These are phyloP conservation scores for Ophion ventricosus DNA, from an alignment of 2,888 invertebrate species.

Conservation along the genomic window DNA sequence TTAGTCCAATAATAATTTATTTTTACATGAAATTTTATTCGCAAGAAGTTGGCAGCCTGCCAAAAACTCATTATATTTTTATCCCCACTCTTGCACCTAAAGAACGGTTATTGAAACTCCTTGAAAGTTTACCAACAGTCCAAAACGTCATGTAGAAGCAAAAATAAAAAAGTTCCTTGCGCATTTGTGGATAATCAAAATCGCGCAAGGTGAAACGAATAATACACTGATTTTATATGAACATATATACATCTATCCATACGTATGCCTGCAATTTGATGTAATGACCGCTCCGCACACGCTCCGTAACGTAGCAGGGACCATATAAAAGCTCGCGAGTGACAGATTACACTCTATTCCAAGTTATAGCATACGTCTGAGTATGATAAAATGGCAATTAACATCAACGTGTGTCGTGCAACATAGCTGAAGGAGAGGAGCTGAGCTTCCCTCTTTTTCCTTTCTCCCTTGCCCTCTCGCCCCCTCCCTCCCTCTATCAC, in stretches of 20 bases:
- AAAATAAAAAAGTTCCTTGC: neutral
- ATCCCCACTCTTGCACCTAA: too few relatives aligned
- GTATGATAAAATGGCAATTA: conserved; percentile 82
- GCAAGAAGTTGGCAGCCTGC: too few relatives aligned
- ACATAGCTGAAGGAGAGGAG: conserved; percentile 3
- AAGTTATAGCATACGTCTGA: conserved; percentile 76
- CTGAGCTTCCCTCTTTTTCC: conserved; percentile 62
- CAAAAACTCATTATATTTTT: too few relatives aligned
- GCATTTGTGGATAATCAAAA: conserved; percentile 12
- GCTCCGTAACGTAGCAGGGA: conserved; percentile 34
- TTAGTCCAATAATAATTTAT: too few relatives aligned
- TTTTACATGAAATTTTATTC: too few relatives aligned
- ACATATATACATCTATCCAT: neutral
- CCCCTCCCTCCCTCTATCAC: conserved; percentile 66
- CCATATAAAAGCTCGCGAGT: conserved; percentile 55
- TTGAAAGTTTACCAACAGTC: too few relatives aligned
- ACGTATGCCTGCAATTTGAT: conserved; percentile 39
- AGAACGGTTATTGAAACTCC: too few relatives aligned
- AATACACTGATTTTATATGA: neutral
- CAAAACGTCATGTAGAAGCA: neutral
- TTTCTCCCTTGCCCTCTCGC: conserved; percentile 53
- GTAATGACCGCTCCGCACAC: conserved; percentile 47
- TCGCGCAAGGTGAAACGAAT: conserved; percentile 19
- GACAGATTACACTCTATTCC: conserved; percentile 67
- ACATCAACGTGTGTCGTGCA: conserved; percentile 73